These are phyloP conservation scores for Thysanoteuthis rhombus DNA, from an alignment of 2,888 invertebrate genomes.

Conservation along the genomic window DNA sequence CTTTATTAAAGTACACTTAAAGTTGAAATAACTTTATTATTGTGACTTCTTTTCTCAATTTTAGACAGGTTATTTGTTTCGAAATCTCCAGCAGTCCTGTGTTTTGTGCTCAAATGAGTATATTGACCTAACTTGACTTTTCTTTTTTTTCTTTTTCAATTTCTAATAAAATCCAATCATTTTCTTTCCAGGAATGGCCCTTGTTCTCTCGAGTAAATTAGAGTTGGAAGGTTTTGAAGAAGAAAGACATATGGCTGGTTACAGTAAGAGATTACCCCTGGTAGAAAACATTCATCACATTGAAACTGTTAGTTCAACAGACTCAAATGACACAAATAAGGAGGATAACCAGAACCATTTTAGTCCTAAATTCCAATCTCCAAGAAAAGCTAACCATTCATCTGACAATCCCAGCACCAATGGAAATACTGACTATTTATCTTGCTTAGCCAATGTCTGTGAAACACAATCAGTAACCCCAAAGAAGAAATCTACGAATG, in stretches of 20 bases:
- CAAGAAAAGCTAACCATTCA: neutral
- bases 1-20: too few species aligned
- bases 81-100: too few species aligned
- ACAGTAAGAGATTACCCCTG: neutral
- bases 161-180: too few species aligned
- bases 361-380: neutral
- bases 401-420: neutral
- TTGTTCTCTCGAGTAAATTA: neutral
- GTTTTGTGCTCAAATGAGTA: too few species aligned
- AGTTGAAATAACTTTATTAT: too few species aligned
- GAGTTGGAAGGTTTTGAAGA: neutral
- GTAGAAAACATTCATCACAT: neutral
- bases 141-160: neutral
- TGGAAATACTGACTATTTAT: neutral
- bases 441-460: neutral
- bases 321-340: neutral
- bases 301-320: neutral
- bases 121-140: neutral
- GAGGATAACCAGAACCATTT: neutral
- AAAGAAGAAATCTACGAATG: neutral
- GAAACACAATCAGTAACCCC: neutral
- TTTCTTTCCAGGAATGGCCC: neutral
- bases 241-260: neutral
- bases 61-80: too few species aligned
- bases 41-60: too few species aligned